Evolutionary conservation across 2,797 vertebrate species (phyloP).

Genomic region (Microctenopoma stevenorrisi): DNA sequence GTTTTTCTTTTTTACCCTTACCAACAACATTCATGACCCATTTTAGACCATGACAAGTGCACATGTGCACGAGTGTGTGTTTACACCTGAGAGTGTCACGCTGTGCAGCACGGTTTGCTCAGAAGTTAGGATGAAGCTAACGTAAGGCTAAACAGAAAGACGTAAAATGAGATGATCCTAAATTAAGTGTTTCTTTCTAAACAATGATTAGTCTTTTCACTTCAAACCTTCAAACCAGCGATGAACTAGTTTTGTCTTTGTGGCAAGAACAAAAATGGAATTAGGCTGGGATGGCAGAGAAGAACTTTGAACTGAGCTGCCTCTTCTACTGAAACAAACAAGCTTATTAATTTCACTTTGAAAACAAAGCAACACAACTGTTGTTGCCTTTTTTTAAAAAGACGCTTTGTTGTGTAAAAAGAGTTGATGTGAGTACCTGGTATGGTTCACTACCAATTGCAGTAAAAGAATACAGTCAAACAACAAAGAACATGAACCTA

Average conservation of each 20-base stretch:
- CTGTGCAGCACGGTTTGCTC: neutral
- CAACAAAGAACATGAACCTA: conserved; percentile 41
- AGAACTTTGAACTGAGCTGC: neutral
- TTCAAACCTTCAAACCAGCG: too few relatives aligned
- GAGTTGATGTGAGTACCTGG: neutral
- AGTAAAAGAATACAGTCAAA: conserved; percentile 52
- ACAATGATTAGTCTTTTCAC: neutral
- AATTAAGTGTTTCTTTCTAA: neutral
- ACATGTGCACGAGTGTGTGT: conserved; percentile 7
- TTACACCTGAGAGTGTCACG: neutral
- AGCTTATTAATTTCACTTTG: conserved; percentile 9
- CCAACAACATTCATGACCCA: conserved; percentile 49
- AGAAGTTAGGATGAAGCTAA: neutral
- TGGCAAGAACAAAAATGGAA: neutral
- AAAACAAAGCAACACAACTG: conserved; percentile 10
- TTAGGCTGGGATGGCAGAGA: too few relatives aligned
- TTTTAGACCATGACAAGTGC: conserved; percentile 43
- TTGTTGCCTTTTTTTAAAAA: neutral
- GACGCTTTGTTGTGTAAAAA: neutral
- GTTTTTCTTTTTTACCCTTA: conserved; percentile 28
- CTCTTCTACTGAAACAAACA: neutral
- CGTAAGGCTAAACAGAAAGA: neutral
- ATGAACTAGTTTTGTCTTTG: neutral
- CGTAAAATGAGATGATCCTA: neutral
- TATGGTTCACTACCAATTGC: conserved; percentile 86